phyloP scores from a whole-genome alignment of 2,888 invertebrate genomes.

The Tetranychus piercei region DNA sequence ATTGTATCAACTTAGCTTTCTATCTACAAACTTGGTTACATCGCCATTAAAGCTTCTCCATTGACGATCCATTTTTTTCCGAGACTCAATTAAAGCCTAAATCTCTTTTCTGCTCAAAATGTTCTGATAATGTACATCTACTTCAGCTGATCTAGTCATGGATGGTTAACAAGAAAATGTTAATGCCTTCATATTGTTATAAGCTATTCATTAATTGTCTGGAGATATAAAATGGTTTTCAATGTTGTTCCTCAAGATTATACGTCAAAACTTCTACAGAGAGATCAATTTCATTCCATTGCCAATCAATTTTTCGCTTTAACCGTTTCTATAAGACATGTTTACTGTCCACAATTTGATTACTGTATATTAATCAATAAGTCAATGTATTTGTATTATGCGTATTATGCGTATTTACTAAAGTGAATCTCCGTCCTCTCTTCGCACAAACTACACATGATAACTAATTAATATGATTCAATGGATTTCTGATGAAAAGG shows the following conservation, averaged over 20 bases:
- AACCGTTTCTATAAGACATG: background rate
- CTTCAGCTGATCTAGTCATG: background rate
- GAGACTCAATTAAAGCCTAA: too few species aligned
- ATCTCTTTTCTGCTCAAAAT: too few species aligned
- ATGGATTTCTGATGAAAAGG: background rate
- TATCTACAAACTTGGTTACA: too few species aligned
- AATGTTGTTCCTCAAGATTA: too few species aligned
- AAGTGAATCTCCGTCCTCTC: background rate
- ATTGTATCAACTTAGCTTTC: too few species aligned
- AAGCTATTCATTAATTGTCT: background rate
- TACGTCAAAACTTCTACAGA: background rate
- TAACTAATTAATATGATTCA: too few species aligned
- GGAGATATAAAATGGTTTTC: background rate
- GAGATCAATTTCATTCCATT: background rate
- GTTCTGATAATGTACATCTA: background rate
- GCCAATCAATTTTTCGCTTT: too few species aligned
- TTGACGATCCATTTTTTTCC: too few species aligned
- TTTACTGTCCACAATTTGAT: background rate
- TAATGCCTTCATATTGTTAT: background rate
- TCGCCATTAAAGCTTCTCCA: too few species aligned
- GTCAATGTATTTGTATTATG: background rate
- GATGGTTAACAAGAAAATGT: background rate
- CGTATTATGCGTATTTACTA: background rate
- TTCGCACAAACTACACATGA: background rate
- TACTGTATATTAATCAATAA: background rate